Evolutionary conservation across 2,797 vertebrate species (phyloP).

Genomic region (Microhierax caerulescens): DNA sequence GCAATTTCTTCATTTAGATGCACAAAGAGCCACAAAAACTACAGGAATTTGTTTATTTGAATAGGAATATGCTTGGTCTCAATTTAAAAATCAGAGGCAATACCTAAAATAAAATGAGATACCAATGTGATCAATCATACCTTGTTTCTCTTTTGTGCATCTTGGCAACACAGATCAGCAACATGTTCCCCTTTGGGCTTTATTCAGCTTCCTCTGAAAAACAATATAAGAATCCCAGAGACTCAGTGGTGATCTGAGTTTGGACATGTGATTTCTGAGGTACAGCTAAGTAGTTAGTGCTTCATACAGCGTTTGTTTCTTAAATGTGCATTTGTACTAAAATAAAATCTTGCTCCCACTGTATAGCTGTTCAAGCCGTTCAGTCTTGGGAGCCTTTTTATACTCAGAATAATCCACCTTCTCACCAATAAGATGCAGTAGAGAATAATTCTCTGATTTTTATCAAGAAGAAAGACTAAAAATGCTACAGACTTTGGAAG

Average conservation of each 20-base stretch:
- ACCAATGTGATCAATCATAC: not conserved
- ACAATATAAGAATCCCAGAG: not conserved
- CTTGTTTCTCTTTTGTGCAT: not conserved
- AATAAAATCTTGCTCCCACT: not conserved
- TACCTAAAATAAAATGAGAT: not conserved
- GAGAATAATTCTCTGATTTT: not conserved
- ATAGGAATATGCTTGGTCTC: not conserved
- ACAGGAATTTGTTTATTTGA: not conserved
- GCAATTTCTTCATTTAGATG: not conserved
- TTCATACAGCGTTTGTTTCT: not conserved
- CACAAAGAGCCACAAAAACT: not conserved
- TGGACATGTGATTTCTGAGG: not conserved
- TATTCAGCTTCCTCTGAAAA: not conserved
- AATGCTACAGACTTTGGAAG: not conserved
- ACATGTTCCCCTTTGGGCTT: not conserved
- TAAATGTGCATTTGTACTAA: not conserved
- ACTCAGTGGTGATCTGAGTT: not conserved
- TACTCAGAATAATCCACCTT: not conserved
- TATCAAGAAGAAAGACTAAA: not conserved
- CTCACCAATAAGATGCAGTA: not conserved
- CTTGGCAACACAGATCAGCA: not conserved
- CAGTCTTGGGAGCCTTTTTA: not conserved
- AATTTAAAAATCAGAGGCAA: not conserved
- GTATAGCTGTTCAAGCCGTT: not conserved
- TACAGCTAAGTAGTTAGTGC: not conserved